Conservation (phyloP, 2,797 vertebrate genomes). For the Buceros bicornis region DNA sequence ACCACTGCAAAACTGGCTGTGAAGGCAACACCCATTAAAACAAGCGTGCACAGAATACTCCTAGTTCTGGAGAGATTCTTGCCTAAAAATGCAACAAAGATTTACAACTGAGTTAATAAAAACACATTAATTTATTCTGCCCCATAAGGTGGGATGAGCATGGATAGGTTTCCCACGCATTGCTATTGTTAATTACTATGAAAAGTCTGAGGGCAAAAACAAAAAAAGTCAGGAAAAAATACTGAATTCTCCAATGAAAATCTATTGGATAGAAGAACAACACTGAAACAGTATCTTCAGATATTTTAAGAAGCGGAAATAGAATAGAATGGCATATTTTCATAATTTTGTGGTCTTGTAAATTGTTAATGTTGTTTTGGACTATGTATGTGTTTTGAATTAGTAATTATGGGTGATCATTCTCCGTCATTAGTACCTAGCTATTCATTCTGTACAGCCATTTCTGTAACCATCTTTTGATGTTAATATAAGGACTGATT, state of each 20-base stretch:
- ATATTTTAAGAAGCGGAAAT: background rate
- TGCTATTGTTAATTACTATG: background rate
- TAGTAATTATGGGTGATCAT: slow-evolving; percentile 52
- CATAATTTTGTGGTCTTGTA: slow-evolving; percentile 5
- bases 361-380: slow-evolving; percentile 33
- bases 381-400: slow-evolving; percentile 45
- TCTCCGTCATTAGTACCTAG: slow-evolving; percentile 62
- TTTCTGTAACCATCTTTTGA: slow-evolving; percentile 51
- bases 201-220: background rate
- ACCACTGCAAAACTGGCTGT: background rate
- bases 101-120: background rate
- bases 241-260: background rate
- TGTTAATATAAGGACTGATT: slow-evolving; percentile 26
- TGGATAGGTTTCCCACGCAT: background rate
- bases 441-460: slow-evolving; percentile 58
- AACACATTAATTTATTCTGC: background rate
- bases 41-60: background rate
- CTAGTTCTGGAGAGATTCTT: background rate
- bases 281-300: background rate
- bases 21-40: background rate
- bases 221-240: background rate
- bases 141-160: background rate
- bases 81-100: background rate
- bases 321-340: background rate
- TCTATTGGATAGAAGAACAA: background rate